A percentile compares a stretch with the other conserved stretches of the same genome.
Conservation (phyloP, 2,113 vertebrate species). For the Gopherus flavomarginatus region DNA sequence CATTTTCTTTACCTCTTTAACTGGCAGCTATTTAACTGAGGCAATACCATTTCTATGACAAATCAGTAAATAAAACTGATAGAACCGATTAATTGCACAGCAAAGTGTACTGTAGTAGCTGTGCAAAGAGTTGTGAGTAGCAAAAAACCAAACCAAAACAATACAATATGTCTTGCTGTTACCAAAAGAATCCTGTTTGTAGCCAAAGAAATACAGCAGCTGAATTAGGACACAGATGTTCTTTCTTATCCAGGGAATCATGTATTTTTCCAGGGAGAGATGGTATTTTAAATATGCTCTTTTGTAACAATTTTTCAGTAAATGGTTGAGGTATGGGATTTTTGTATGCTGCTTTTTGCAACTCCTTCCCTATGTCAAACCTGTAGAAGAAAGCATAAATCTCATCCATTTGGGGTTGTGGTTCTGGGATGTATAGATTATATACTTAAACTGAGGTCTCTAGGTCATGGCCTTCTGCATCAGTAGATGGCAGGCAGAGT, state of each 20-base stretch:
- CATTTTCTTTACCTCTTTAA: not conserved
- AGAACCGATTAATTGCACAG: not conserved
- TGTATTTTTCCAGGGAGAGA: not conserved
- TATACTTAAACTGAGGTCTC: not conserved
- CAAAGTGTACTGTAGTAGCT: not conserved
- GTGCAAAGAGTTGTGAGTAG: not conserved
- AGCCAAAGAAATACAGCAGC: not conserved
- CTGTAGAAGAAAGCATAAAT: not conserved
- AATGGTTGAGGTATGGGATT: not conserved
- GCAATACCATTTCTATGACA: not conserved
- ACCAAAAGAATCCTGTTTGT: not conserved
- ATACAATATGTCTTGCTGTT: not conserved
- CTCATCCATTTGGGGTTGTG: not conserved
- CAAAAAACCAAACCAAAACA: not conserved
- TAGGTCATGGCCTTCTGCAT: not conserved
- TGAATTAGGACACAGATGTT: not conserved
- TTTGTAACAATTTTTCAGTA: not conserved
- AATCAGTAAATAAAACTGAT: not conserved
- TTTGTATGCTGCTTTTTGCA: not conserved
- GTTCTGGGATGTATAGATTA: not conserved
- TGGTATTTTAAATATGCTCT: not conserved
- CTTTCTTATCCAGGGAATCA: not conserved
- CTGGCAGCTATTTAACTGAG: not conserved
- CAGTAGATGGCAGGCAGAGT: not conserved
- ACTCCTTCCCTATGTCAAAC: not conserved